These are phyloP conservation scores for Drosophila ogumai DNA, from an alignment of 1,140 invertebrate genomes.

Conservation along the genomic window DNA sequence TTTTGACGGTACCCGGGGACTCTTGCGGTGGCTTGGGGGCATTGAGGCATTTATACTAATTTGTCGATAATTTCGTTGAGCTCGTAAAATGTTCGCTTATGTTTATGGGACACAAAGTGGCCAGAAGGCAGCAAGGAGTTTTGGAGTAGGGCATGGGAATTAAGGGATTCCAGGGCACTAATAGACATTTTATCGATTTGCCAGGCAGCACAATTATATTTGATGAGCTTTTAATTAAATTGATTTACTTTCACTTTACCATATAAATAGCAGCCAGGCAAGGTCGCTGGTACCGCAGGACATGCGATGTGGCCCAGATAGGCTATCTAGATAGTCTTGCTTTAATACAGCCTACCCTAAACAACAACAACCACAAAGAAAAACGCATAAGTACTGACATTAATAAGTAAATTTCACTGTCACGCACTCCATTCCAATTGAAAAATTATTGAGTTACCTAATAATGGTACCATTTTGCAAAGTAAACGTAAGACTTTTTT, in stretches of 20 bases:
- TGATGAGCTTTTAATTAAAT: slow-evolving; percentile 81
- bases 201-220: slow-evolving; percentile 61
- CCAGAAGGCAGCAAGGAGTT: slow-evolving; percentile 11
- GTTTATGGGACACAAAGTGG: slow-evolving; percentile 43
- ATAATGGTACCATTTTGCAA: too few species aligned
- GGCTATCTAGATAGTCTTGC: background rate
- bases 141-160: slow-evolving; percentile 36
- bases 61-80: slow-evolving; percentile 76
- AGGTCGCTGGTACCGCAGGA: slow-evolving; percentile 21
- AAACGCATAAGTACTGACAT: background rate
- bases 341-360: background rate
- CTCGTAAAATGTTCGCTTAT: slow-evolving; percentile 60
- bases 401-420: slow-evolving; percentile 1
- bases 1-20: background rate
- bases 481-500: too few species aligned
- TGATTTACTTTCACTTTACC: slow-evolving; percentile 61
- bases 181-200: slow-evolving; percentile 75
- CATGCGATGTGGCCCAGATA: slow-evolving; percentile 31
- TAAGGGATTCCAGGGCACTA: slow-evolving; percentile 21
- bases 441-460: background rate
- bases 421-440: slow-evolving; percentile 1
- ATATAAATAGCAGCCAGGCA: slow-evolving; percentile 35
- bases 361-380: background rate
- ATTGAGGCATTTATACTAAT: slow-evolving; percentile 77
- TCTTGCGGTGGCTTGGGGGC: slow-evolving; percentile 6